Evolutionary conservation across 2,797 vertebrate genomes (phyloP), one percentile per base, ranked within the genome.

Genomic region (Amblyopsis hoosieri): DNA sequence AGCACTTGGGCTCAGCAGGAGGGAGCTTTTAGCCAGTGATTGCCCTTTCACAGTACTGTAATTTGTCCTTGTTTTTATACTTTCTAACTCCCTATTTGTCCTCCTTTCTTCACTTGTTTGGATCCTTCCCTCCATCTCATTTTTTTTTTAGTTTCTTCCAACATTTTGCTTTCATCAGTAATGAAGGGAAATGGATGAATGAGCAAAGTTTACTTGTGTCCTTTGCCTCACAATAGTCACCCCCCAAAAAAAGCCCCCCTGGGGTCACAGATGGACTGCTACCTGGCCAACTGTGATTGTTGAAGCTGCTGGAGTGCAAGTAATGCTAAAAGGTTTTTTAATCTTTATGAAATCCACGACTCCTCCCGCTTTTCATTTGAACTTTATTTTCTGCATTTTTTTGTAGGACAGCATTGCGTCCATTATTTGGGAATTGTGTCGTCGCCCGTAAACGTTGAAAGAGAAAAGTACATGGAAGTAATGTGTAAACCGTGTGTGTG

Each of bases 21-120:
- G 82, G 79, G 88, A 77, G 89, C 89, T 90, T 90, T 91, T 89
- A 90, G 86, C 71, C 80, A 61, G 79, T 88, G 82, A 91, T 90
- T 88, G 86, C 88, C 82, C 75, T 80, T 79, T 67, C 80, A 78
- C 61, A 42, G 80, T 88, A 78, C 61, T 37, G 80, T 88, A 82
- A 87, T 90, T 83, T 87, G 76, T 81, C 69, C 81, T 83, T 81
- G 80, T 89, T 87, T 29, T 88, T 77, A 72, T 60, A 71, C 54
- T 52, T 71, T 64, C 67, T 70, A 47, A 4, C 48, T 47, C 5
- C 31, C 37, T 15, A 12, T 17, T 4, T 12, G 3, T 19, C 57
- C 13, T 11, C 19, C 58, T 47, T 14, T 42, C 59, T 19, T 15
- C 9, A 31, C 9, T 42, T 29, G 11, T 45, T 37, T 33, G 5